Evolutionary conservation across 2,888 invertebrate genomes (phyloP).

Genomic region (Beris chalybata): DNA sequence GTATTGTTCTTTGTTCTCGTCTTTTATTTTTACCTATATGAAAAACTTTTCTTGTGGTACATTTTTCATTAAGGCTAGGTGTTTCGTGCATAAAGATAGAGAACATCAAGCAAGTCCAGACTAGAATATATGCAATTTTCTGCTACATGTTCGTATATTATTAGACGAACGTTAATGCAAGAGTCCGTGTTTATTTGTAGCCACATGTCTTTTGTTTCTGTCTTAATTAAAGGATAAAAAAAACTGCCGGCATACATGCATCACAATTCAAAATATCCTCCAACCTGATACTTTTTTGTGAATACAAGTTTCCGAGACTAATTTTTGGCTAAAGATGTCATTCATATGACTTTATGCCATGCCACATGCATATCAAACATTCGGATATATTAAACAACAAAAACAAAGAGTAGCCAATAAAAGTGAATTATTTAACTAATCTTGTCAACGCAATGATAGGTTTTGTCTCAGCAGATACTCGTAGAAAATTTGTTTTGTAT

Average conservation of each 20-base stretch:
- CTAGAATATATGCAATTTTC: neutral
- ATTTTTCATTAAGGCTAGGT: constrained; percentile 7
- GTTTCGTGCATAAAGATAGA: neutral
- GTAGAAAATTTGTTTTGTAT: too few species aligned
- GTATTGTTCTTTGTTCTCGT: constrained; percentile 15
- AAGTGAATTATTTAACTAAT: too few species aligned
- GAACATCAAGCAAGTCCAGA: neutral
- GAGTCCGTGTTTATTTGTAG: neutral
- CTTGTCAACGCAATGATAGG: too few species aligned
- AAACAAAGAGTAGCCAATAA: too few species aligned
- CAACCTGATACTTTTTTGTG: too few species aligned
- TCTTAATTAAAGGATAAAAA: constrained; percentile 6
- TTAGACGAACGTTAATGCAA: neutral
- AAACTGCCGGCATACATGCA: neutral
- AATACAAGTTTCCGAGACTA: too few species aligned
- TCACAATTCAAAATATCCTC: too few species aligned
- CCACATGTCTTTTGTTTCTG: neutral
- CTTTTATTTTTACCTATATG: constrained; percentile 1
- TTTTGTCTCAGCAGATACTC: too few species aligned
- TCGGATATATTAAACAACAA: too few species aligned
- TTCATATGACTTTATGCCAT: too few species aligned
- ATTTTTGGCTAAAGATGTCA: too few species aligned
- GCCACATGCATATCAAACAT: too few species aligned
- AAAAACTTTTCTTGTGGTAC: constrained; percentile 4
- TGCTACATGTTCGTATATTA: neutral